phyloP scores from a whole-genome alignment of 2,797 vertebrate species.

The Phaenicophaeus curvirostris region DNA sequence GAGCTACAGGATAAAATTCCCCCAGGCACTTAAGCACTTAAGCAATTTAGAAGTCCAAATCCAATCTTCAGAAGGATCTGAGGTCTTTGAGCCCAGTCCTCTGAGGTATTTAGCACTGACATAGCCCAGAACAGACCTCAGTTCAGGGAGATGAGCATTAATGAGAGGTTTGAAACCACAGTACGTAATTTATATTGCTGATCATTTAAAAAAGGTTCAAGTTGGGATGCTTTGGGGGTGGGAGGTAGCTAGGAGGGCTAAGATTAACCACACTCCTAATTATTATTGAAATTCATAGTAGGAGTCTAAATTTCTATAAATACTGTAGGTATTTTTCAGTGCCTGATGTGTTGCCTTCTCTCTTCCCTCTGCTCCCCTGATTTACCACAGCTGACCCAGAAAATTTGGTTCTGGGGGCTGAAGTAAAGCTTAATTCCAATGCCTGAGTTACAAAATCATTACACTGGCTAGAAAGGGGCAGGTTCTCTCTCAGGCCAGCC shows the following conservation, averaged over 20 bases:
- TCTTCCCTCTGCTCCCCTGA: not conserved
- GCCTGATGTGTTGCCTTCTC: not conserved
- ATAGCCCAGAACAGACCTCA: constrained; percentile 46
- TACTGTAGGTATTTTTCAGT: not conserved
- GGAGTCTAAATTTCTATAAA: not conserved
- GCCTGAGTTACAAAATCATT: not conserved
- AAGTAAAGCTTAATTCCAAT: not conserved
- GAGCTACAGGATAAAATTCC: constrained; percentile 55
- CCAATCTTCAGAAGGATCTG: constrained; percentile 61
- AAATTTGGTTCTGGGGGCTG: not conserved
- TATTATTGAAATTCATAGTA: constrained; percentile 38
- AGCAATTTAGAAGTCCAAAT: constrained; percentile 66
- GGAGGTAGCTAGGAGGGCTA: not conserved
- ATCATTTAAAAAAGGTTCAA: constrained; percentile 44
- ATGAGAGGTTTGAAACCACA: constrained; percentile 66
- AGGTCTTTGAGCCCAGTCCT: constrained; percentile 51
- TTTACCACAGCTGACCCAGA: not conserved
- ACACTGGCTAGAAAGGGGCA: not conserved
- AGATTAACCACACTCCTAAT: constrained; percentile 44
- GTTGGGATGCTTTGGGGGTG: not conserved
- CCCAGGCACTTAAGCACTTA: constrained; percentile 55
- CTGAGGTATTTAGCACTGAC: constrained; percentile 52
- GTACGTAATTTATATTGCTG: constrained; percentile 46
- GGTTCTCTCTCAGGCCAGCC: not conserved
- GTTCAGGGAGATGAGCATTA: constrained; percentile 21